Evolutionary conservation across 1,140 invertebrate species (phyloP), one percentile per base, ranked within the genome.

Genomic region (Drosophila ercepeae): DNA sequence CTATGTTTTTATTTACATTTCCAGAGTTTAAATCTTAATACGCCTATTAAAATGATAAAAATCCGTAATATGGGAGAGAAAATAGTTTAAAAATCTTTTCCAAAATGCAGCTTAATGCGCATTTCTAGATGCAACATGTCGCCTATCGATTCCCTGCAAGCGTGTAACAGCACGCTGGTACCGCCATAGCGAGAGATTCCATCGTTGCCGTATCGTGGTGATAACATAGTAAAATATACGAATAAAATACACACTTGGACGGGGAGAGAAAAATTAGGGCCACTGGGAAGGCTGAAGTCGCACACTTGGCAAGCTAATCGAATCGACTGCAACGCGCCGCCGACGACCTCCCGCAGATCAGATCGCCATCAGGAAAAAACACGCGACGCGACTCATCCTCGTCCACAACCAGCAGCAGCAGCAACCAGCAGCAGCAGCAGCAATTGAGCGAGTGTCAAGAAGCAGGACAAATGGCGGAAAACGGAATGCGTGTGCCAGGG

Each of bases 401-500:
- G 36, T 13, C 36, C 36, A n/a, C n/a, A n/a, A 9, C 1, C 34
- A n/a, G 11, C 18, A 45, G 21, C 41, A 55, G 44, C 51, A 55
- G 51, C 41, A 46, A 21, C n/a, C 36, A 9, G n/a, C 34, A n/a
- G 11, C 18, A 45, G 21, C 41, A 55, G 44, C 51, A 55, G 51
- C 41, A 46, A 21, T 27, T 29, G 54, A 63, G 39, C 60, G 54
- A 63, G 29, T 32, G 21, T 57, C 39, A 27, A 45, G 60, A 76
- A 78, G 61, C 72, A 81, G 72, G 63, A 88, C 72, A 89, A 88
- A 90, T 90, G 89, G 84, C 89, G 83, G 89, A 90, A 86, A 90
- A 90, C 71, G 89, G 89, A 50, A 82, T 90, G 77, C 89, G 89
- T 76, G 74, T 75, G 58, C 77, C 82, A 88, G 81, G 82, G 82